These are phyloP conservation scores for Zosterops borbonicus DNA, from an alignment of 2,113 vertebrate genomes.

Conservation along the genomic window DNA sequence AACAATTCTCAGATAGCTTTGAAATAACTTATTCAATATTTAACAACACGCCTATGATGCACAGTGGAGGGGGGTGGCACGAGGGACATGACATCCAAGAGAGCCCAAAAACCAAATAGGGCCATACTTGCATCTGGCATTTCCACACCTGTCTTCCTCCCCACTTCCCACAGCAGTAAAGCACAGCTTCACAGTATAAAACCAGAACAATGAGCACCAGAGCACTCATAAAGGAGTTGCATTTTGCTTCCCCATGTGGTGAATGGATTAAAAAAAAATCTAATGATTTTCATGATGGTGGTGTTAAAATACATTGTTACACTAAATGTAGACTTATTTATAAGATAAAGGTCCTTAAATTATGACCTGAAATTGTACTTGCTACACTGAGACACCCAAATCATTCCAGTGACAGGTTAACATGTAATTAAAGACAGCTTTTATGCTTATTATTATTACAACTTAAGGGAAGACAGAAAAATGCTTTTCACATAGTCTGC, in stretches of 20 bases:
- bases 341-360: background rate
- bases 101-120: background rate
- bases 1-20: background rate
- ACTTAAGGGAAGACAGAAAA: conserved; percentile 15
- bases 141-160: background rate
- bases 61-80: background rate
- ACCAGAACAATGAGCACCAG: background rate
- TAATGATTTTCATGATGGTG: background rate
- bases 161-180: background rate
- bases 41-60: background rate
- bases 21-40: background rate
- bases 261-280: background rate
- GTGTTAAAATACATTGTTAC: background rate
- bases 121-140: background rate
- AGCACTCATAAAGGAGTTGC: background rate
- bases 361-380: background rate
- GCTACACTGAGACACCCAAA: background rate
- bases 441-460: conserved; percentile 13
- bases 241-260: background rate
- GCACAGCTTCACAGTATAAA: background rate
- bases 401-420: conserved; percentile 14
- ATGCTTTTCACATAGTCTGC: background rate
- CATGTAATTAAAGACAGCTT: conserved; percentile 11
- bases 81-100: background rate
- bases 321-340: background rate